Conservation (phyloP, 2,113 vertebrate genomes). For the Ardeotis arabs region DNA sequence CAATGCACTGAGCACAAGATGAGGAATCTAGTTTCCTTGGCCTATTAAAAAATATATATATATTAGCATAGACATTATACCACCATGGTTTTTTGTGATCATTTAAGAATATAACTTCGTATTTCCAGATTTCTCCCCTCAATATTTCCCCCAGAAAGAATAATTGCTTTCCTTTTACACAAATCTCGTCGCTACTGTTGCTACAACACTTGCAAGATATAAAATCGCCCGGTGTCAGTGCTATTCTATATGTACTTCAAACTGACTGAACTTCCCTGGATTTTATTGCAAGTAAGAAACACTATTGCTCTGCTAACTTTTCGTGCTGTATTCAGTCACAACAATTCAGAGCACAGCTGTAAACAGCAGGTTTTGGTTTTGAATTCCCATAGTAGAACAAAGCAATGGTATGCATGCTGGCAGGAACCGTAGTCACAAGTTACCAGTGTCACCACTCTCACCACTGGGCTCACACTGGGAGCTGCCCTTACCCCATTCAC, state of each 20-base stretch:
- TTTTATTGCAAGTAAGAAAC: neutral
- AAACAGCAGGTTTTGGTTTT: neutral
- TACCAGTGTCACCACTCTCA: neutral
- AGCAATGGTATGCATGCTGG: neutral
- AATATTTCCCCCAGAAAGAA: neutral
- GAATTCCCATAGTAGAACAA: neutral
- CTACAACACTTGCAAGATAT: neutral
- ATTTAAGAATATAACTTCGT: neutral
- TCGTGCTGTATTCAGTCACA: neutral
- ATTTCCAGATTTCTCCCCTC: neutral
- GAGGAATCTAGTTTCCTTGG: neutral
- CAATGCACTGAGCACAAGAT: neutral
- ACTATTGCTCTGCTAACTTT: neutral
- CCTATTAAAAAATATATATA: neutral
- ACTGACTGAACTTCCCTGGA: neutral
- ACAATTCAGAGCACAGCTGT: neutral
- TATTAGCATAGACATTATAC: neutral
- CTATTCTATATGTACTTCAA: neutral
- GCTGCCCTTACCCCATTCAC: neutral
- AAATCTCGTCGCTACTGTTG: neutral
- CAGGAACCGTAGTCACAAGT: neutral
- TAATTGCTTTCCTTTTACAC: neutral
- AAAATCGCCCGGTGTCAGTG: accelerated
- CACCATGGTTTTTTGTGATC: neutral
- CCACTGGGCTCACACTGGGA: neutral